Evolutionary conservation across 2,797 vertebrate species (phyloP), one percentile per base, ranked within the genome.

Genomic region (Dipus sagitta): DNA sequence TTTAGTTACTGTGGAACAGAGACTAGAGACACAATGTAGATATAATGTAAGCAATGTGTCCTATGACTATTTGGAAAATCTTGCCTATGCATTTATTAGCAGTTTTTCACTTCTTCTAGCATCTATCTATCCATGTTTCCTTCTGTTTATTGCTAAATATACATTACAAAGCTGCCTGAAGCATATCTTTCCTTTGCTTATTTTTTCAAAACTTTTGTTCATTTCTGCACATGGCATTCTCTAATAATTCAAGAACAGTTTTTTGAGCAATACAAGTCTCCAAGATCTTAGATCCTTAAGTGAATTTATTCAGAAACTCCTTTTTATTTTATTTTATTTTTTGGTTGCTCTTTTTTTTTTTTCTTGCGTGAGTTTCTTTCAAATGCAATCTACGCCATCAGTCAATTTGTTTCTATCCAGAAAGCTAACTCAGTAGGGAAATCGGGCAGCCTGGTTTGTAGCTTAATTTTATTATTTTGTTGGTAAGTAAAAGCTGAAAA

Each of bases 161-260:
- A 14, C 42, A 21, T 77, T 38, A 75, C 52, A 28, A 70, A 70
- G 7, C 12, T 71, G 28, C n/a, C 30, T 68, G 28, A 24, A 21
- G 62, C 38, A 71, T 77, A 11, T 6, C 62, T 34, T 2, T 3
- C 24, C 94, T 86, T 78, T 47, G 32, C 60, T 28, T 34, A 28
- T n/a, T 60, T 85, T 70, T 88, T 75, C 24, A 64, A 70, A 92
- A 86, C 67, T 65, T 92, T 88, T 71, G 18, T 17, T 6, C 42
- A n/a, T 52, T 2, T 60, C 15, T 70, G 14, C 70, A 9, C 12
- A 34, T 23, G 15, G 1, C 14, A 34, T 34, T 90, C 34, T 79
- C 20, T 89, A 74, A 47, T 74, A n/a, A 78, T n/a, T 32, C 32
- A 72, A 38, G 17, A 78, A 67, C 52, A 68, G 34, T 78, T 32